A percentile compares a stretch with the other conserved stretches of the same genome.
These are phyloP conservation scores for Podarcis lilfordi DNA, from an alignment of 2,797 vertebrate species.

Conservation along the genomic window DNA sequence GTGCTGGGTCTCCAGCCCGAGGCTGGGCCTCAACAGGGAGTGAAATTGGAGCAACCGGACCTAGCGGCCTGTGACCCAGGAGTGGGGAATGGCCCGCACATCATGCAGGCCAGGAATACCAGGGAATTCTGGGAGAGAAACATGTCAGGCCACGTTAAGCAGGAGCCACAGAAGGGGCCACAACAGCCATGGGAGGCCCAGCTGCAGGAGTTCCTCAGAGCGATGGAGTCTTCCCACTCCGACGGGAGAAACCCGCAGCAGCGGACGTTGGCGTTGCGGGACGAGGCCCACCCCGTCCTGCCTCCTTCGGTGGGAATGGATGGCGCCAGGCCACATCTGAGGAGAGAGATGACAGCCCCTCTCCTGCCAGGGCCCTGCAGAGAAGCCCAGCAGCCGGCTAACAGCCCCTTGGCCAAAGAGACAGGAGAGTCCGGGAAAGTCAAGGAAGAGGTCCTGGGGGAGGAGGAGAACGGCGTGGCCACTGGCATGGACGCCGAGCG, in stretches of 20 bases:
- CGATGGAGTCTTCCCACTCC: background rate
- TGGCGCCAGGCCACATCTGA: background rate
- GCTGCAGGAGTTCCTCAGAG: conserved; percentile 1
- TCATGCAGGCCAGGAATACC: background rate
- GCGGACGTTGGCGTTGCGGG: background rate
- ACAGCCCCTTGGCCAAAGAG: background rate
- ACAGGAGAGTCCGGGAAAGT: background rate
- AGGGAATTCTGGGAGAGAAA: background rate
- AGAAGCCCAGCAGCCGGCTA: background rate
- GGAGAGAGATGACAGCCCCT: too few species aligned
- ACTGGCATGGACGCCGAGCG: background rate
- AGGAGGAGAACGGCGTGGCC: background rate
- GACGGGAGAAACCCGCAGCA: background rate
- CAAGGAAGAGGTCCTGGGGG: background rate
- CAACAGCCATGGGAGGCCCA: background rate
- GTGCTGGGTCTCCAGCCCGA: background rate
- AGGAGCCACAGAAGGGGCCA: background rate
- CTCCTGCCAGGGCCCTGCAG: background rate
- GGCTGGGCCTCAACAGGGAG: background rate
- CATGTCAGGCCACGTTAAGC: accelerated
- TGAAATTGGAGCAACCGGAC: conserved; percentile 10
- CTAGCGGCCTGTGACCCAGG: background rate
- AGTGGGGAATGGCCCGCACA: background rate
- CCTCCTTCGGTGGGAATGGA: background rate
- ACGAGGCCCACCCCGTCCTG: background rate